Percentiles rank a stretch among this genome's conserved stretches.
Evolutionary conservation across 2,888 invertebrate species (phyloP).

Genomic region (Phortica okadai): DNA sequence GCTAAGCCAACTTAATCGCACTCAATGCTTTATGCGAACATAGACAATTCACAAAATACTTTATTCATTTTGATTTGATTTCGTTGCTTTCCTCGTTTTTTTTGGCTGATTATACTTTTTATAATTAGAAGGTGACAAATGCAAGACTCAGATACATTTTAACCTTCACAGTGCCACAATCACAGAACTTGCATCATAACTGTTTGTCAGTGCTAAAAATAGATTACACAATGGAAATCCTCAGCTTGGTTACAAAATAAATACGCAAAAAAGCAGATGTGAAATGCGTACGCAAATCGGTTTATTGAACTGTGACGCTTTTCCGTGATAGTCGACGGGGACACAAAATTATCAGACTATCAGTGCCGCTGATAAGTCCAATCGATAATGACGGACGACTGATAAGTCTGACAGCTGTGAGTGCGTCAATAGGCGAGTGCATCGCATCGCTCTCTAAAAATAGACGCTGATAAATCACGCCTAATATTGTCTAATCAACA

Average conservation of each 20-base stretch:
- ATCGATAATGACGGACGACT: not conserved
- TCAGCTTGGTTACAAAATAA: not conserved
- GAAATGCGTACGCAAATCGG: slow-evolving; percentile 14
- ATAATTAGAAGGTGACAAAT: not conserved
- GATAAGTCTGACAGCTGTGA: not conserved
- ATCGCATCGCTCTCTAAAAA: not conserved
- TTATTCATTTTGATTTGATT: not conserved
- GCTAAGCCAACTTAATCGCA: slow-evolving; percentile 70
- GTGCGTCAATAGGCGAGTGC: not conserved
- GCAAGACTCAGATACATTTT: not conserved
- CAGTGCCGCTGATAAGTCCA: not conserved
- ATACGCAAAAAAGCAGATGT: too few species aligned
- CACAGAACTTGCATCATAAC: slow-evolving; percentile 8
- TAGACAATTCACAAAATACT: not conserved
- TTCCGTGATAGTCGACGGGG: not conserved
- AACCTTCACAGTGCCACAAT: not conserved
- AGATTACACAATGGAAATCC: not conserved
- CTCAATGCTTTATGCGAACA: slow-evolving; percentile 67
- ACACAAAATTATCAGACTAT: not conserved
- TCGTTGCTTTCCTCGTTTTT: not conserved
- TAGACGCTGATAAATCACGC: not conserved
- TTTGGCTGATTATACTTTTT: too few species aligned
- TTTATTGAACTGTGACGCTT: slow-evolving; percentile 20
- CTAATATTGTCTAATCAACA: not conserved
- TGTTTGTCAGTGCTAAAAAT: not conserved